phyloP scores from a whole-genome alignment of 2,797 vertebrate genomes.

The Girardinus metallicus region DNA sequence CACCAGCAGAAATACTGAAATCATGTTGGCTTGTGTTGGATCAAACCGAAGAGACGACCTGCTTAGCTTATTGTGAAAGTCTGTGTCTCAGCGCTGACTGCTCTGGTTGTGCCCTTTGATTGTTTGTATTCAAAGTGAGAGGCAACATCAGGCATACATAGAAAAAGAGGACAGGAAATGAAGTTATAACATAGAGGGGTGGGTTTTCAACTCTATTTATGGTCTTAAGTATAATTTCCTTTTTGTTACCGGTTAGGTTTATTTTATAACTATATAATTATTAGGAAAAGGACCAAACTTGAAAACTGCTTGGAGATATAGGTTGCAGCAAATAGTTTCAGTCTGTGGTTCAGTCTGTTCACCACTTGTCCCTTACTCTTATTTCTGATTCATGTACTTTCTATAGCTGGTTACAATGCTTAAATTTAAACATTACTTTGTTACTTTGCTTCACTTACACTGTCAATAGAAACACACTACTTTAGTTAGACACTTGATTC shows the following conservation, averaged over 20 bases:
- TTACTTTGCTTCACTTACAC: too few species aligned
- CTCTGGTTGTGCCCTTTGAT: not conserved
- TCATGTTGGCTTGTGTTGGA: conserved; percentile 30
- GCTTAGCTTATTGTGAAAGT: not conserved
- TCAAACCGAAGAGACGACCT: not conserved
- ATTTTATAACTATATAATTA: too few species aligned
- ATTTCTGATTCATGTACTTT: too few species aligned
- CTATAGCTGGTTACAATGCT: too few species aligned
- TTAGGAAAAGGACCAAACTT: too few species aligned
- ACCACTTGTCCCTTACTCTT: too few species aligned
- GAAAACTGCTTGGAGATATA: not conserved
- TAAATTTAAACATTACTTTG: too few species aligned
- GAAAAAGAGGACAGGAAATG: not conserved
- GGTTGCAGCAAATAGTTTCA: too few species aligned
- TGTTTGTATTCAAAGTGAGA: not conserved
- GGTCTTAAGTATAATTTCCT: not conserved
- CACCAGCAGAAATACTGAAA: conserved; percentile 41
- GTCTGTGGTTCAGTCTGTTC: too few species aligned
- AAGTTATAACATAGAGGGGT: not conserved
- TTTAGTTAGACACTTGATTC: too few species aligned
- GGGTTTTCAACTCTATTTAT: not conserved
- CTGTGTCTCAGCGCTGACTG: not conserved
- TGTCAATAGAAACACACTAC: too few species aligned
- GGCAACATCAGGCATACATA: not conserved
- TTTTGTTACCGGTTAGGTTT: not conserved